A percentile compares a stretch with the other conserved stretches of the same genome.
phyloP scores from a whole-genome alignment of 2,113 vertebrate genomes.

The Calonectris borealis region DNA sequence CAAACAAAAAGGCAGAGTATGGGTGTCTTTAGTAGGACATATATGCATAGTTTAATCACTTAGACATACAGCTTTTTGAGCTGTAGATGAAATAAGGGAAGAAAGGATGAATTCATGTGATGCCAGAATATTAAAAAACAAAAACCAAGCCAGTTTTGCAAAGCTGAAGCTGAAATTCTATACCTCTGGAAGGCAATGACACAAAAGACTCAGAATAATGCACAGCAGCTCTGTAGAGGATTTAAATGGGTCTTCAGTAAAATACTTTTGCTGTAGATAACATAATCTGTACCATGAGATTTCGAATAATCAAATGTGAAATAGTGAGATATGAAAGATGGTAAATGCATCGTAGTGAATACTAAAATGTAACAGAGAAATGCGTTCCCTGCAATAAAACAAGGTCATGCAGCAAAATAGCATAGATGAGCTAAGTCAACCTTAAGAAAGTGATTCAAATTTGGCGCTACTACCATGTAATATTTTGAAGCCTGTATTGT shows the following conservation, averaged over 20 bases:
- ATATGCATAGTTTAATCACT: neutral
- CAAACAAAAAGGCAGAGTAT: neutral
- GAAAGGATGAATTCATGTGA: neutral
- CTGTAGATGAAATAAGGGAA: neutral
- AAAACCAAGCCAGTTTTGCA: neutral
- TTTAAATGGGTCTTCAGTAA: neutral
- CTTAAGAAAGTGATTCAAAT: neutral
- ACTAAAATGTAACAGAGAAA: neutral
- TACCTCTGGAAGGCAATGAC: neutral
- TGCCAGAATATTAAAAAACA: neutral
- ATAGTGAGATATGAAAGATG: neutral
- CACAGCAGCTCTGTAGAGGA: neutral
- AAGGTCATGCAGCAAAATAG: neutral
- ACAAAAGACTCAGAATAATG: neutral
- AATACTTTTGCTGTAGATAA: neutral
- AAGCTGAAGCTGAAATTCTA: neutral
- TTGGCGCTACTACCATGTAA: neutral
- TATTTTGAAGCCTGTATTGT: neutral
- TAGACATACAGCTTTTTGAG: neutral
- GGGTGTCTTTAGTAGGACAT: neutral
- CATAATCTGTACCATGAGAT: neutral
- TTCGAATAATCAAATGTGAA: slow-evolving; percentile 8
- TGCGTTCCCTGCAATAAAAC: neutral
- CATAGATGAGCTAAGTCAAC: neutral
- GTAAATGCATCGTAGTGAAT: neutral